Evolutionary conservation across 2,888 invertebrate genomes (phyloP).

Genomic region (Mimumesa dahlbomi): DNA sequence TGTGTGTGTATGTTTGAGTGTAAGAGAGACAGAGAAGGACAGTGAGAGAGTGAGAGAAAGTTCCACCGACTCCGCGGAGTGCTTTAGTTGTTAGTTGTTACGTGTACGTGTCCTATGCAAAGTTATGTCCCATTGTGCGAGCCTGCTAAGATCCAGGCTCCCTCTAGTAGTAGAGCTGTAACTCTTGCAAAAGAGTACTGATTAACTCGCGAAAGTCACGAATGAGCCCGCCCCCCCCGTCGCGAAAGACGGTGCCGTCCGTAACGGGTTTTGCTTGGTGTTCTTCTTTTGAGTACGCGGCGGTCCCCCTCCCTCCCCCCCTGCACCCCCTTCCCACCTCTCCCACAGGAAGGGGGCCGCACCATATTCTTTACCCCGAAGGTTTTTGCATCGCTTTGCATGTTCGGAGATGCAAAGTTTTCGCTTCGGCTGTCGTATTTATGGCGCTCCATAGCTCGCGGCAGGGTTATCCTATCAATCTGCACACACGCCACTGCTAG

Average conservation of each 20-base stretch:
- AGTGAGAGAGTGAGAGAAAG: conserved; percentile 33
- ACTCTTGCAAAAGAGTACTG: conserved; percentile 68
- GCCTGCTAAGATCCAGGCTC: conserved; percentile 67
- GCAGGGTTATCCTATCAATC: conserved; percentile 54
- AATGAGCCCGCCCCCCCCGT: conserved; percentile 53
- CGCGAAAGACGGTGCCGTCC: conserved; percentile 27
- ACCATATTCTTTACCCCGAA: conserved; percentile 51
- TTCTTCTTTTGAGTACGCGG: conserved; percentile 49
- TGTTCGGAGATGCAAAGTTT: conserved; percentile 56
- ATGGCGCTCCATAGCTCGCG: conserved; percentile 37
- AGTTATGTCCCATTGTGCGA: conserved; percentile 76
- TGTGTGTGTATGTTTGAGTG: too few relatives aligned
- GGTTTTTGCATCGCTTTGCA: conserved; percentile 58
- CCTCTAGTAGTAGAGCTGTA: conserved; percentile 48
- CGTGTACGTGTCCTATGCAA: conserved; percentile 73
- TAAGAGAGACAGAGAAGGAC: too few relatives aligned
- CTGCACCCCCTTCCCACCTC: too few relatives aligned
- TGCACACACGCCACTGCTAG: conserved; percentile 49
- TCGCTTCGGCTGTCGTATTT: conserved; percentile 46
- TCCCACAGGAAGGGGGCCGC: conserved; percentile 1
- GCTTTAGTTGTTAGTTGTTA: conserved; percentile 79
- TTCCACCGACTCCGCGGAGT: conserved; percentile 70
- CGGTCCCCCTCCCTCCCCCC: too few relatives aligned
- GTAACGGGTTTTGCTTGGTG: conserved; percentile 33
- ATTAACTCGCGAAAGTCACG: conserved; percentile 71